Conservation (phyloP, 2,113 vertebrate species). For the Takifugu flavidus region DNA sequence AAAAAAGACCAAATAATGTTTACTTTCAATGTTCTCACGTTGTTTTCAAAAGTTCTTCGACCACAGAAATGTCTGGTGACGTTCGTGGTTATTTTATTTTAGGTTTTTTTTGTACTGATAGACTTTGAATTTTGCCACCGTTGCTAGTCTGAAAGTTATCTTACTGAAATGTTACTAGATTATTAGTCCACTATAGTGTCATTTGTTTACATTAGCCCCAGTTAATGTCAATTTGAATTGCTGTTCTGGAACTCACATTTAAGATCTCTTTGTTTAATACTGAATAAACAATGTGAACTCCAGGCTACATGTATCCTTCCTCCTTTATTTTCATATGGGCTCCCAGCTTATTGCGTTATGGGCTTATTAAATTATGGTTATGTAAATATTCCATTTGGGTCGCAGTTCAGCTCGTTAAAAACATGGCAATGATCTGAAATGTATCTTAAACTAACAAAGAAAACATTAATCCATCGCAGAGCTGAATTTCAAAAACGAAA, state of each 20-base stretch:
- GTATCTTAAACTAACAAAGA: constrained; percentile 1
- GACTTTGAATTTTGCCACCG: constrained; percentile 26
- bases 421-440: not conserved
- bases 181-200: constrained; percentile 62
- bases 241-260: constrained; percentile 57
- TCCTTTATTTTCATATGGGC: constrained; percentile 12
- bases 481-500: not conserved
- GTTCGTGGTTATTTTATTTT: constrained; percentile 26
- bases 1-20: constrained; percentile 17
- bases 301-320: constrained; percentile 11
- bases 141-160: constrained; percentile 28
- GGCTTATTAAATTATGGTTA: constrained; percentile 1
- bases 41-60: constrained; percentile 12
- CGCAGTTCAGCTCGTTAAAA: not conserved
- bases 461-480: not conserved
- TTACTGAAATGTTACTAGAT: constrained; percentile 46
- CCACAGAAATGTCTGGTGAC: constrained; percentile 33
- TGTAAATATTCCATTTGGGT: constrained; percentile 1
- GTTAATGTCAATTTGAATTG: constrained; percentile 54
- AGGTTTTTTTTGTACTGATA: not conserved
- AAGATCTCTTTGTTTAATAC: constrained; percentile 56
- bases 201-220: constrained; percentile 66
- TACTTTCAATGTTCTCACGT: constrained; percentile 20
- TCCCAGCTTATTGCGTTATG: constrained; percentile 1
- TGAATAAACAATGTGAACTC: constrained; percentile 74